Evolutionary conservation across 2,888 invertebrate species (phyloP), one percentile per base, ranked within the genome.

Genomic region (Acrobasis suavella): DNA sequence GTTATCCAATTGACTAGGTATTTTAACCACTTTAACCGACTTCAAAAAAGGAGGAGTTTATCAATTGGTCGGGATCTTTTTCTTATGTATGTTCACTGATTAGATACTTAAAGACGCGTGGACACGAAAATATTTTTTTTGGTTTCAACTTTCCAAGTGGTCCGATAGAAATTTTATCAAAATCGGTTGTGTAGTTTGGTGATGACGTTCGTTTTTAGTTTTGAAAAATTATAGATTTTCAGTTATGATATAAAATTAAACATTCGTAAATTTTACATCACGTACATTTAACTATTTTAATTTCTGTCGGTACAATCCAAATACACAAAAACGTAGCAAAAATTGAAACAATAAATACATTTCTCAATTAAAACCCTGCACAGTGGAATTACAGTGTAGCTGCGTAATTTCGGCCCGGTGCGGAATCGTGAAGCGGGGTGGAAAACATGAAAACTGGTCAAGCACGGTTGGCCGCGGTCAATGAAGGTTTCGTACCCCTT

Each of bases 281-380:
- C 10, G 10, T 12, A 7, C 16, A 22, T 51, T 51, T 16, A 22
- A 46, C 10, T 51, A 51, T 9, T 50, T 16, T 51, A 10, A 17
- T 22, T 22, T 51, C 14, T 7, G 5, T 51, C 15, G 10, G 15
- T 15, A 46, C 16, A 56, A 56, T 39, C 15, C 46, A 58, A 56
- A 50, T 15, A 56, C 14, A 8, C 22, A 16, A 62, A 64, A 60
- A 64, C 22, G 16, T 38, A 39, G 60, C 15, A 49, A 58, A 37
- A 68, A 68, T 71, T 73, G 66, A 73, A 79, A 80, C 74, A 80
- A 80, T 76, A 78, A 77, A 78, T 75, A 80, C 73, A 78, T 80
- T 76, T 78, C 74, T 76, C 78, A 78, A 80, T 83, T 79, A 77
- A 81, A 80, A 78, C 69, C 71, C 73, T 60, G 62, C 63, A 63